A percentile compares a stretch with the other conserved stretches of the same genome.
Conservation (phyloP, 2,113 vertebrate genomes). For the Sitta europaea region DNA sequence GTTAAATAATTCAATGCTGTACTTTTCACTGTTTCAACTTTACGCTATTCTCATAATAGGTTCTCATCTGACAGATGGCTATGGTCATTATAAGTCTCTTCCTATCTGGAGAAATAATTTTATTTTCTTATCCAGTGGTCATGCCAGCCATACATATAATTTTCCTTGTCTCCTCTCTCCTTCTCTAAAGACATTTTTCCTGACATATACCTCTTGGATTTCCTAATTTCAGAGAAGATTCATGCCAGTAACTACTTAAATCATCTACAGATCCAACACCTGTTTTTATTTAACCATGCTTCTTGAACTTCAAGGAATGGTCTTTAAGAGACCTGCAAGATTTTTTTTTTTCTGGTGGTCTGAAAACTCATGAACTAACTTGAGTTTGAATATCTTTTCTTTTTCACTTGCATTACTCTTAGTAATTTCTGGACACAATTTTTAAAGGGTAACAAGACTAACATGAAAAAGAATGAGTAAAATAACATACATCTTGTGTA, state of each 20-base stretch:
- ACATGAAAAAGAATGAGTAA: neutral
- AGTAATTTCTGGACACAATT: neutral
- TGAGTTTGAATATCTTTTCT: neutral
- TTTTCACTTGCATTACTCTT: neutral
- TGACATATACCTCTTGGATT: neutral
- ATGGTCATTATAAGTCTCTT: constrained; percentile 3
- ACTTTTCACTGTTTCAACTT: constrained; percentile 14
- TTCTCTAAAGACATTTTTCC: neutral
- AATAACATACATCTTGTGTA: neutral
- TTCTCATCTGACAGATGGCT: constrained; percentile 6
- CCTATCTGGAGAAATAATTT: constrained; percentile 26
- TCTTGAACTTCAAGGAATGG: neutral
- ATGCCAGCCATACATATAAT: neutral
- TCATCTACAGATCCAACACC: neutral
- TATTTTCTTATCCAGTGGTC: constrained; percentile 2
- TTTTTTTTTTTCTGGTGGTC: neutral
- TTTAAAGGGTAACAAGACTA: neutral
- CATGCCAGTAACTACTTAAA: neutral
- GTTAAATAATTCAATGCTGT: constrained; percentile 44
- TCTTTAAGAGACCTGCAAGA: neutral
- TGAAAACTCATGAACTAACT: neutral
- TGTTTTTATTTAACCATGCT: neutral
- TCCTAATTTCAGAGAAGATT: constrained; percentile 13
- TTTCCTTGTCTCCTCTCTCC: neutral
- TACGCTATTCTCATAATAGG: neutral